Evolutionary conservation across 2,113 vertebrate genomes (phyloP).

Genomic region (Eretmochelys imbricata): DNA sequence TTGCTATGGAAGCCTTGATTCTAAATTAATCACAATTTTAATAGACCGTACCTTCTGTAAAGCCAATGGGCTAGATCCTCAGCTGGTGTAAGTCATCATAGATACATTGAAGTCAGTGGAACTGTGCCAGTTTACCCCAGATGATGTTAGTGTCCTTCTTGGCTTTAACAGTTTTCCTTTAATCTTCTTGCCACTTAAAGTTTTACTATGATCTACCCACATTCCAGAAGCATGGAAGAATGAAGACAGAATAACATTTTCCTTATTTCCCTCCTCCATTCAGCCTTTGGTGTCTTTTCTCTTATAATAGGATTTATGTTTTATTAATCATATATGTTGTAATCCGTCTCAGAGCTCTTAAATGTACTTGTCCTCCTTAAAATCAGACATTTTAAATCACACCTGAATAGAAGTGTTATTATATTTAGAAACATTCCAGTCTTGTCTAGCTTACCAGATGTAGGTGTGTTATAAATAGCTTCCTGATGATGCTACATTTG

Average conservation of each 20-base stretch:
- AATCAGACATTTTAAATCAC: slow-evolving; percentile 28
- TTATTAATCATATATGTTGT: slow-evolving; percentile 2
- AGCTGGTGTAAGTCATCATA: slow-evolving; percentile 48
- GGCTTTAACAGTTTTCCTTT: slow-evolving; percentile 69
- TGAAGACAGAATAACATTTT: slow-evolving; percentile 53
- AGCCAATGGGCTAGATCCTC: background rate
- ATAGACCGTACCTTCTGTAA: slow-evolving; percentile 49
- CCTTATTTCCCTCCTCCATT: slow-evolving; percentile 77
- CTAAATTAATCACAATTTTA: slow-evolving; percentile 12
- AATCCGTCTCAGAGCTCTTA: background rate
- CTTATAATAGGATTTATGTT: background rate
- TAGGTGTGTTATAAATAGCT: slow-evolving; percentile 76
- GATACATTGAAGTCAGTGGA: slow-evolving; percentile 23
- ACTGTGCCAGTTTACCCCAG: slow-evolving; percentile 43
- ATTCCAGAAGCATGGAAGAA: slow-evolving; percentile 63
- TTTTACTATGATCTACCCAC: slow-evolving; percentile 68
- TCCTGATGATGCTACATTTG: slow-evolving; percentile 60
- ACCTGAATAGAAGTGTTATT: slow-evolving; percentile 11
- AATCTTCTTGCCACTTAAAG: slow-evolving; percentile 67
- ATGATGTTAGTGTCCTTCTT: slow-evolving; percentile 63
- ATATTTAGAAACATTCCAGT: slow-evolving; percentile 6
- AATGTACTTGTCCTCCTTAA: slow-evolving; percentile 8
- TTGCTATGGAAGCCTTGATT: slow-evolving; percentile 30
- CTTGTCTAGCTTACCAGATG: slow-evolving; percentile 52
- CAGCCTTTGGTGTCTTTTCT: slow-evolving; percentile 40